Conservation (phyloP, 2,113 vertebrate genomes). For the Callithrix jacchus region DNA sequence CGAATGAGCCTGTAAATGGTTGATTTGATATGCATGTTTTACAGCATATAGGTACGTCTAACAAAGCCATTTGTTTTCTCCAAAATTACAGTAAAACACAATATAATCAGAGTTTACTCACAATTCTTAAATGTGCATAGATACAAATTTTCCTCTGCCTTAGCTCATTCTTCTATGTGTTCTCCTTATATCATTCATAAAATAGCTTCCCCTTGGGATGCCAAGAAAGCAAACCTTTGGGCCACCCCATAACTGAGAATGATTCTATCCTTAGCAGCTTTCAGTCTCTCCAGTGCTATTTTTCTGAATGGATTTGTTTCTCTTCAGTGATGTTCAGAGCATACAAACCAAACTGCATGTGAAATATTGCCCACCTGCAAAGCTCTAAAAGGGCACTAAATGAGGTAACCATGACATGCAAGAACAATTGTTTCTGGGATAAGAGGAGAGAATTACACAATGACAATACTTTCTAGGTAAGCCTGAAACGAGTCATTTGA, state of each 20-base stretch:
- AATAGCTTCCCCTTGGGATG: not conserved
- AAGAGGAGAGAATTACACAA: not conserved
- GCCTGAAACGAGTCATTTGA: slow-evolving; percentile 18
- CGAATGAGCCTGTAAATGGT: not conserved
- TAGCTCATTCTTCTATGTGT: not conserved
- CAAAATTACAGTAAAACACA: not conserved
- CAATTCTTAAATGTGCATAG: not conserved
- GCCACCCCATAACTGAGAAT: slow-evolving; percentile 12
- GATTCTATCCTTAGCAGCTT: slow-evolving; percentile 25
- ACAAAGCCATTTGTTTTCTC: not conserved
- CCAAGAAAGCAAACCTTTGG: not conserved
- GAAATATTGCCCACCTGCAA: slow-evolving; percentile 47
- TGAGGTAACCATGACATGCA: not conserved
- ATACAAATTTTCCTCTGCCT: not conserved
- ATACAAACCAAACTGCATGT: slow-evolving; percentile 45
- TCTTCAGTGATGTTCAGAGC: slow-evolving; percentile 32
- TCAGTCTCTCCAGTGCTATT: not conserved
- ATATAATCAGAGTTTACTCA: not conserved
- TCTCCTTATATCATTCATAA: not conserved
- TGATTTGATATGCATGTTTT: not conserved
- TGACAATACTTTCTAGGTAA: not conserved
- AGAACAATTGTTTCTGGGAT: not conserved
- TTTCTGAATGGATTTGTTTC: slow-evolving; percentile 68
- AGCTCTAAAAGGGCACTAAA: slow-evolving; percentile 28
- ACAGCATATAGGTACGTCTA: not conserved